phyloP scores from a whole-genome alignment of 1,140 invertebrate genomes.

The Gryllus bimaculatus region DNA sequence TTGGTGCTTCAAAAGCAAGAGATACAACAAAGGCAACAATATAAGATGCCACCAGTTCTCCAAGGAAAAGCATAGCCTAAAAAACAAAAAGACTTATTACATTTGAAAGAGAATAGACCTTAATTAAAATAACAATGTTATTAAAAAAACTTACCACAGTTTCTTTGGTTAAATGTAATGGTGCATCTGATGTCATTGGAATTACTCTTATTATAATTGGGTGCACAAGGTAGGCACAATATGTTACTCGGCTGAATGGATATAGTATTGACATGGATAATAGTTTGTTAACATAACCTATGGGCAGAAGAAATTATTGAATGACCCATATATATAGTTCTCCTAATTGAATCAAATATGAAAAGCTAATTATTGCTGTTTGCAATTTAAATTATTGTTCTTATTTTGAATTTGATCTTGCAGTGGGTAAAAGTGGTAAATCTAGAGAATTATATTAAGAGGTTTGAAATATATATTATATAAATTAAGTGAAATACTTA shows the following conservation, averaged over 20 bases:
- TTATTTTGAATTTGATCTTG: not conserved
- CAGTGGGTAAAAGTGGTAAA: not conserved
- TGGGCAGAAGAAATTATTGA: slow-evolving; percentile 24
- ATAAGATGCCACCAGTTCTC: slow-evolving; percentile 65
- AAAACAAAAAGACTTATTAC: slow-evolving; percentile 27
- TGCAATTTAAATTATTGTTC: not conserved
- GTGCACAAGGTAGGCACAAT: slow-evolving; percentile 74
- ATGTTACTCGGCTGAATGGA: slow-evolving; percentile 73
- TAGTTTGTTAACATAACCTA: slow-evolving; percentile 59
- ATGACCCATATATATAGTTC: too few relatives aligned
- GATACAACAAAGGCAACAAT: slow-evolving; percentile 67
- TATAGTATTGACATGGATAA: slow-evolving; percentile 67
- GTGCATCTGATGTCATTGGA: slow-evolving; percentile 65
- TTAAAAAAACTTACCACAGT: slow-evolving; percentile 47
- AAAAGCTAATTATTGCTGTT: too few relatives aligned
- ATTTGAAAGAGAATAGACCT: not conserved
- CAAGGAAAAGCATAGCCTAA: slow-evolving; percentile 65
- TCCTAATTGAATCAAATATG: too few relatives aligned
- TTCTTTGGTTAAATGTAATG: slow-evolving; percentile 65
- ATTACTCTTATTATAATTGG: slow-evolving; percentile 66
- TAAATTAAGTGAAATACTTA: too few relatives aligned
- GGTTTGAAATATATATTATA: too few relatives aligned
- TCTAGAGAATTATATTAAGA: not conserved
- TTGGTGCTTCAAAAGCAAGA: slow-evolving; percentile 68
- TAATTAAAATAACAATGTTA: not conserved